Base-by-base conservation (phyloP, 1,140 invertebrate species). In the Asobara japonica region DNA sequence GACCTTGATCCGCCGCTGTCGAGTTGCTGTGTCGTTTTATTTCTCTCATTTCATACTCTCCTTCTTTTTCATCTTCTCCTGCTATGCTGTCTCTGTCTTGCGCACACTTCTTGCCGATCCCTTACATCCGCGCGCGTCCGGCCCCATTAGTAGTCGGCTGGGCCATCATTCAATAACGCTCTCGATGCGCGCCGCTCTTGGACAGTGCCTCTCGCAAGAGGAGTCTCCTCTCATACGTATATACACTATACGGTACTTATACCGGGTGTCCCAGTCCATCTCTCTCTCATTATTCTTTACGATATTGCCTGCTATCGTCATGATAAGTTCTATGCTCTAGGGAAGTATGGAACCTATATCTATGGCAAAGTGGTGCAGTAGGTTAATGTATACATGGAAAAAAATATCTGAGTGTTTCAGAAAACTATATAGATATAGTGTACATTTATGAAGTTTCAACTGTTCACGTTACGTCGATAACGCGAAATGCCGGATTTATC, bases 161-260 rank as follows among this genome's bases (percentile, higher is more conserved):
- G 78, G 78, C 85, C 85, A 86, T 87, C 86, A 86, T 87, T 87
- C 84, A 87, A 87, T 87, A 86, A 86, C 78, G 81, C 83, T 85
- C 79, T 79, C 81, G 82, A 83, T 83, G 81, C 77, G 77, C 79
- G 79, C 74, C 64, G 69, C 65, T 65, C 60, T 74, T 78, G 74
- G 75, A 80, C 74, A 75, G 76, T 75, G 67, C 75, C 75, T 71
- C 75, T 75, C 78, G 73, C 75, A 56, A 22, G 20, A 56, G 51
- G 13, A 56, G 18, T 25, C 51, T 56, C 7, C 20, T 56, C 51
- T 18, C 22, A 22, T 27, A 27, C 22, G 18, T 51, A 51, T 51
- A 51, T 51, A 51, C 45, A 56, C 51, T 56, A 11, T 56, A 56
- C 51, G 51, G 51, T 56, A 56, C 22, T 56, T 56, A 56, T 56